Conservation (phyloP, 2,888 invertebrate species). For the Thalpophila matura region DNA sequence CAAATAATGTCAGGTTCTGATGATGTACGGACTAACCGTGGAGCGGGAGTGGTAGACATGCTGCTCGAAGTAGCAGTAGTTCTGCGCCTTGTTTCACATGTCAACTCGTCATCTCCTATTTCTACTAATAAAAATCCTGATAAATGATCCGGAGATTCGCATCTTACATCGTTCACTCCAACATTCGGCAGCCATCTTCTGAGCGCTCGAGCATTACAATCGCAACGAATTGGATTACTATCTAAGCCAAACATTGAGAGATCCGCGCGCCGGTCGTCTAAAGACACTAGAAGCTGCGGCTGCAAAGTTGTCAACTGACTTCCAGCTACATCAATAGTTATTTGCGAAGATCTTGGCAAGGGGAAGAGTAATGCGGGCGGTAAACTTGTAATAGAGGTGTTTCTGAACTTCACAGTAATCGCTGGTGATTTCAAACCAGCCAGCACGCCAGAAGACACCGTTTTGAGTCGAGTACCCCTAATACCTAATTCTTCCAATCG, state of each 20-base stretch:
- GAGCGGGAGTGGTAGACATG: constrained; percentile 84
- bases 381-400: constrained; percentile 94
- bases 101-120: constrained; percentile 95
- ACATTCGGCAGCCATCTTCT: constrained; percentile 94
- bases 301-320: constrained; percentile 94
- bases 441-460: constrained; percentile 95
- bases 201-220: constrained; percentile 95
- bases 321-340: constrained; percentile 94
- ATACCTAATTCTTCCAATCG: constrained; percentile 94
- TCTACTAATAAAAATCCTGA: constrained; percentile 93
- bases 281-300: constrained; percentile 94
- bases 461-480: constrained; percentile 93
- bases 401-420: constrained; percentile 94
- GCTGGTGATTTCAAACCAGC: constrained; percentile 94
- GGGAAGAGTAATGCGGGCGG: constrained; percentile 96
- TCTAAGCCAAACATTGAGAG: constrained; percentile 94
- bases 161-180: constrained; percentile 92
- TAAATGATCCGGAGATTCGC: constrained; percentile 93
- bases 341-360: constrained; percentile 95
- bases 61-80: constrained; percentile 83
- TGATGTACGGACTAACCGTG: constrained; percentile 91
- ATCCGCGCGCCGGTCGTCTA: constrained; percentile 95
- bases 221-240: constrained; percentile 95
- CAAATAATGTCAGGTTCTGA: constrained; percentile 97
- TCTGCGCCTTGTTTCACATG: constrained; percentile 93